Percentiles rank a stretch among this genome's conserved stretches.
phyloP scores from a whole-genome alignment of 2,797 vertebrate species.

The Manis crassicaudata region DNA sequence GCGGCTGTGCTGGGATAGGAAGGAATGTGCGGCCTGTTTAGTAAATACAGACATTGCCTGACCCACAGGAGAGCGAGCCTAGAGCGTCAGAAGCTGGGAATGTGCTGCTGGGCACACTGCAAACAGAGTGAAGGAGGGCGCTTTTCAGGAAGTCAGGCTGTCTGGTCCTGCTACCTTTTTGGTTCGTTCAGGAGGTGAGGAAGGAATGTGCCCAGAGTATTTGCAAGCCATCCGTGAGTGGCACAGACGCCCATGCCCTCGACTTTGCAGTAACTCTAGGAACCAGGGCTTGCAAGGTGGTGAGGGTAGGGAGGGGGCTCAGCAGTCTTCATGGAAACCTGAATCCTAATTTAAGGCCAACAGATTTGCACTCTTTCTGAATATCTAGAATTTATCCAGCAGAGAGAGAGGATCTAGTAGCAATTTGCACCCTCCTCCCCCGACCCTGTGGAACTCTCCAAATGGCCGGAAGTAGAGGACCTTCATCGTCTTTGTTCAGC shows the following conservation, averaged over 20 bases:
- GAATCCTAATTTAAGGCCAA: neutral
- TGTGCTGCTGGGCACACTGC: neutral
- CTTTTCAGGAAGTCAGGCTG: neutral
- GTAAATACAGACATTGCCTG: neutral
- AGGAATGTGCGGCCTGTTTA: neutral
- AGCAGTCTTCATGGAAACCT: neutral
- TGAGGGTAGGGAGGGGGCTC: neutral
- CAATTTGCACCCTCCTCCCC: neutral
- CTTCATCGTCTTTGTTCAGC: neutral
- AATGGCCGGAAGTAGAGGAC: neutral
- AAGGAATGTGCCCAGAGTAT: neutral
- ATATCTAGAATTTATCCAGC: neutral
- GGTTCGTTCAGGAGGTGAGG: neutral
- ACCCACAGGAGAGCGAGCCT: neutral
- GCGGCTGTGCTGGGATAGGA: neutral
- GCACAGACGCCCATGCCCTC: neutral
- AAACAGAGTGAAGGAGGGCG: neutral
- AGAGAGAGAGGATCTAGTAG: neutral
- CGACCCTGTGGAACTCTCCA: neutral
- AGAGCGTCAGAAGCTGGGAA: neutral
- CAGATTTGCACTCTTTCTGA: neutral
- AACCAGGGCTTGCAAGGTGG: neutral
- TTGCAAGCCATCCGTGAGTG: neutral
- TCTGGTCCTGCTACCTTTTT: neutral
- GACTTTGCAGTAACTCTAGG: accelerated